Percentiles rank a stretch among this genome's conserved stretches.
phyloP scores from a whole-genome alignment of 2,888 invertebrate genomes.

The Mantis religiosa region DNA sequence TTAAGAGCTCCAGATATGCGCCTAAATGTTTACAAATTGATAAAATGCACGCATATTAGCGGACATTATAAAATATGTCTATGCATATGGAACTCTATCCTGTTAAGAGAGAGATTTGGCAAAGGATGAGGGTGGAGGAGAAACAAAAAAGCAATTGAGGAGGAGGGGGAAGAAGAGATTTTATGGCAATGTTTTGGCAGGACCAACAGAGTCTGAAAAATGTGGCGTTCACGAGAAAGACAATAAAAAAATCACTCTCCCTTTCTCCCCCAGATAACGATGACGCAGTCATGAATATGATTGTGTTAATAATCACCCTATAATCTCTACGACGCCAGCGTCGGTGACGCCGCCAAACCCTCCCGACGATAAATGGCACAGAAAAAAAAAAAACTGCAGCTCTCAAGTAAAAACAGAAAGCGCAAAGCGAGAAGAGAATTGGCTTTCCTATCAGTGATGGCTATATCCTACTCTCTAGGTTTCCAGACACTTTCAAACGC shows the following conservation, averaged over 20 bases:
- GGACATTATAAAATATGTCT: background rate
- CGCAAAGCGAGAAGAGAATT: background rate
- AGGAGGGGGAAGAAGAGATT: slow-evolving; percentile 1
- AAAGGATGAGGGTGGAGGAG: background rate
- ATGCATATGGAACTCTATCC: background rate
- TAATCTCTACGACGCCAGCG: slow-evolving; percentile 33
- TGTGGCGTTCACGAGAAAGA: slow-evolving; percentile 26
- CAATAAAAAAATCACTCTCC: slow-evolving; percentile 25
- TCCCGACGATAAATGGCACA: slow-evolving; percentile 26
- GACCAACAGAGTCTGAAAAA: slow-evolving; percentile 22
- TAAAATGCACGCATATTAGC: background rate
- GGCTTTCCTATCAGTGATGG: background rate
- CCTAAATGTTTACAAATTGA: background rate
- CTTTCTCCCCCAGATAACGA: slow-evolving; percentile 15
- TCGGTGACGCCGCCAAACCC: slow-evolving; percentile 12
- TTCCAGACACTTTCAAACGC: background rate
- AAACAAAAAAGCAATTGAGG: background rate
- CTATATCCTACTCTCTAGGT: background rate
- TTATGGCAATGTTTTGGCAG: slow-evolving; percentile 31
- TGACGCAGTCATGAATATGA: slow-evolving; percentile 42
- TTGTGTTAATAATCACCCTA: slow-evolving; percentile 44
- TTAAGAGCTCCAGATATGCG: background rate
- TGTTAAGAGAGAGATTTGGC: background rate
- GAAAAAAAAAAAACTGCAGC: slow-evolving; percentile 24
- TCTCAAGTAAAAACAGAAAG: background rate